Conservation (phyloP, 2,113 vertebrate genomes). For the Brachirus orientalis region DNA sequence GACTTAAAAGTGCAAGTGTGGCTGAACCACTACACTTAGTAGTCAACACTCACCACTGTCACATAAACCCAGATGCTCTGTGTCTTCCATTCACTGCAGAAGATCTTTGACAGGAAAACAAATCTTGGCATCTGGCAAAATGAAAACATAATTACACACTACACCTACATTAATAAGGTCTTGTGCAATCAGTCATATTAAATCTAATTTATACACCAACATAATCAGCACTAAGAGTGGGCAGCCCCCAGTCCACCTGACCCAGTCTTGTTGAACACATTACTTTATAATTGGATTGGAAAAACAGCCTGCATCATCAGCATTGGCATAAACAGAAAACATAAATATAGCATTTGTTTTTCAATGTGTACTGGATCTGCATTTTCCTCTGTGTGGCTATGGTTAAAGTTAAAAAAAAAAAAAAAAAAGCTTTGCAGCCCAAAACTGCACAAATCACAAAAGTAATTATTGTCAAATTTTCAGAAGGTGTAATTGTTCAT, state of each 20-base stretch:
- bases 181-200: not conserved
- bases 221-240: not conserved
- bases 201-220: not conserved
- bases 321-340: not conserved
- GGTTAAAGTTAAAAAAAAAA: no score
- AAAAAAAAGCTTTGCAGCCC: no score
- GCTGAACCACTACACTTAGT: no score
- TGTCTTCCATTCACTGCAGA: no score
- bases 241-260: not conserved
- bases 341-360: not conserved
- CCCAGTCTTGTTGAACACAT: not conserved
- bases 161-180: not conserved
- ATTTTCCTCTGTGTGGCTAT: not conserved
- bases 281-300: constrained; percentile 9
- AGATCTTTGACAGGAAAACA: no score
- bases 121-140: no score
- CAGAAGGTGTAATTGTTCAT: no score
- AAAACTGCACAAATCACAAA: no score
- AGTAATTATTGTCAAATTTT: no score
- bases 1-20: no score
- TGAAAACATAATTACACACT: not conserved
- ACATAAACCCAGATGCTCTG: no score
- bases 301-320: constrained; percentile 4
- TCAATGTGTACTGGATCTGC: not conserved
- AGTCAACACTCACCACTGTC: no score